Base-by-base conservation (phyloP, 2,113 vertebrate genomes). In the Peromyscus polionotus region DNA sequence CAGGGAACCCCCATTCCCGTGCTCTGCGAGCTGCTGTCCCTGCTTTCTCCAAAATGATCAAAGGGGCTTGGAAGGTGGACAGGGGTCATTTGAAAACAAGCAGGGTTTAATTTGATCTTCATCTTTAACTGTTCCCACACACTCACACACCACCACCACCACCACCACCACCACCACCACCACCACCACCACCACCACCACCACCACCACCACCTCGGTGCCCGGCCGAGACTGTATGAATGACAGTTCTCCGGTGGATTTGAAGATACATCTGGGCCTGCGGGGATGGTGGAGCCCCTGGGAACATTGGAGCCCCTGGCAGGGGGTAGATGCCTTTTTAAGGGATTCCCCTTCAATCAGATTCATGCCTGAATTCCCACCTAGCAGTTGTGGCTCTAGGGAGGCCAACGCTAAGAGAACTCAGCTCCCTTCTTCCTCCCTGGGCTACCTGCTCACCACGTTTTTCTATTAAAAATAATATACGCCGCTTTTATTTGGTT, bases 401-500 rank as follows among this genome's bases (percentile, higher is more conserved):
- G 57, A 94, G 70, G 68, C 63, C 84, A 67, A 19, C 39, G 31
- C 65, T 33, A 13, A 45, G 39, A 89, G 63, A 91, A 79, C 45
- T 51, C 54, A 48, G 19, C n/a, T 61, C 22, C 39, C 54, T 68
- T 42, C 33, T 63, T 39, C 48, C 68, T 86, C 28, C 33, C 13
- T 51, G 63, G 86, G 63, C 75, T 84, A 61, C 48, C 54, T 89
- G 13, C 19, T 83, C 33, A 72, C 77, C 77, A 42, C 42, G 6
- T 80, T 94, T 86, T 51, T 70, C 51, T 45, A 59, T 63, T 86
- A 28, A 88, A 96, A 80, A 93, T n/a, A 84, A 68, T 93, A 92
- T 42, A 90, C 94, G 77, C 75, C 28, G 12, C 88, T n/a, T 70
- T 95, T 88, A 80, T 39, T 88, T 88, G 90, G 80, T 97, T 98